Evolutionary conservation across 2,797 vertebrate genomes (phyloP).

Genomic region (Pseudochirops corinnae): DNA sequence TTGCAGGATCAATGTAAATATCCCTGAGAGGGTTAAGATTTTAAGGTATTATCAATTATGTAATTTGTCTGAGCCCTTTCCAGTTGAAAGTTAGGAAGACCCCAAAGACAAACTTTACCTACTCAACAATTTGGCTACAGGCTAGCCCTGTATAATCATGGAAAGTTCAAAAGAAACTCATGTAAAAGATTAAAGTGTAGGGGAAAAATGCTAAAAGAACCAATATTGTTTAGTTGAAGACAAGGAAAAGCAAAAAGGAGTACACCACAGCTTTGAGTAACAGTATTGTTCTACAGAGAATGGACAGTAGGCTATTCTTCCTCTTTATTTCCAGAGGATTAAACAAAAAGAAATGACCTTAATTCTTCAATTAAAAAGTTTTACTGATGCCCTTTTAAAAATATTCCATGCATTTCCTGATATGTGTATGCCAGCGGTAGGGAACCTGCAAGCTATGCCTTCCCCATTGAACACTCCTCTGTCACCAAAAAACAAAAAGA

Average conservation of each 20-base stretch:
- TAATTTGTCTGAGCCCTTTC: not conserved
- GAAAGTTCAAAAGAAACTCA: not conserved
- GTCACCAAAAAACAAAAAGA: not conserved
- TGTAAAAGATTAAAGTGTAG: not conserved
- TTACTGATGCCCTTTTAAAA: not conserved
- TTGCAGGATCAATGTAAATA: not conserved
- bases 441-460: not conserved
- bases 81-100: not conserved
- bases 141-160: not conserved
- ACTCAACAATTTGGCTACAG: not conserved
- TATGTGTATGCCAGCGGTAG: not conserved
- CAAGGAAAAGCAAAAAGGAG: not conserved
- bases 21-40: not conserved
- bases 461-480: not conserved
- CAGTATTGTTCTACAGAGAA: not conserved
- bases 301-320: not conserved
- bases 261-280: not conserved
- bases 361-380: not conserved
- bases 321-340: not conserved
- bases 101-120: not conserved
- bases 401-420: not conserved
- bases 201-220: not conserved
- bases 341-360: not conserved
- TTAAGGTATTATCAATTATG: not conserved
- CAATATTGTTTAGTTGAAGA: not conserved